Conservation (phyloP, 2,888 invertebrate species). For the Brachyptera putata region DNA sequence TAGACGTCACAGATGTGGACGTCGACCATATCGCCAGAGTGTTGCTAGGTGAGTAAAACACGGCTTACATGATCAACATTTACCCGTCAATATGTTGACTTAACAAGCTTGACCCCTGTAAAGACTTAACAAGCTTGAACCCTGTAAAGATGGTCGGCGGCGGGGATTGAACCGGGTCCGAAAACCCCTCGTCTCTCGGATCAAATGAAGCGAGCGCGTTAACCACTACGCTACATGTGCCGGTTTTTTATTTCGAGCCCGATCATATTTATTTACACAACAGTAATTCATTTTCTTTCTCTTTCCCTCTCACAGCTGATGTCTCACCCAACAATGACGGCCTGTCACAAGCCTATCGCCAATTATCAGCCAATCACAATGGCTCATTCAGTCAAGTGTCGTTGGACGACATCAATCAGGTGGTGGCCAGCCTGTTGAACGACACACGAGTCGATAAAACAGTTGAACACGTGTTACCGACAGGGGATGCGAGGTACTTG, state of each 20-base stretch:
- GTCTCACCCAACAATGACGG: not conserved
- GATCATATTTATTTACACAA: too few species aligned
- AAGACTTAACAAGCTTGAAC: too few species aligned
- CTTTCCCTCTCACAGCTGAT: constrained; percentile 1
- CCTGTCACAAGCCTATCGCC: not conserved
- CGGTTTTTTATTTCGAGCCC: too few species aligned
- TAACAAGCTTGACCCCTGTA: too few species aligned
- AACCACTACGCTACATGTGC: too few species aligned
- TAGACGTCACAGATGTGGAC: not conserved
- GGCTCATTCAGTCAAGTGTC: constrained; percentile 4
- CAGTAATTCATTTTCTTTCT: too few species aligned
- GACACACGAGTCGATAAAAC: not conserved
- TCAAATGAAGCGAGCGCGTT: too few species aligned
- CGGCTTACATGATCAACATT: too few species aligned
- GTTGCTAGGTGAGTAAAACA: not conserved
- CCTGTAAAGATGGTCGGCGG: too few species aligned
- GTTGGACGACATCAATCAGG: constrained; percentile 2
- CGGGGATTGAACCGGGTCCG: too few species aligned
- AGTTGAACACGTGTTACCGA: not conserved
- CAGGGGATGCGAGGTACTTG: not conserved
- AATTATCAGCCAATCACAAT: constrained; percentile 3
- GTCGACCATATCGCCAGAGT: constrained; percentile 10
- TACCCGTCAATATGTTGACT: too few species aligned
- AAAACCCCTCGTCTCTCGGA: too few species aligned
- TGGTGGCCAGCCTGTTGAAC: not conserved